These are phyloP conservation scores for Lucilia sericata DNA, from an alignment of 1,140 invertebrate species.

Conservation along the genomic window DNA sequence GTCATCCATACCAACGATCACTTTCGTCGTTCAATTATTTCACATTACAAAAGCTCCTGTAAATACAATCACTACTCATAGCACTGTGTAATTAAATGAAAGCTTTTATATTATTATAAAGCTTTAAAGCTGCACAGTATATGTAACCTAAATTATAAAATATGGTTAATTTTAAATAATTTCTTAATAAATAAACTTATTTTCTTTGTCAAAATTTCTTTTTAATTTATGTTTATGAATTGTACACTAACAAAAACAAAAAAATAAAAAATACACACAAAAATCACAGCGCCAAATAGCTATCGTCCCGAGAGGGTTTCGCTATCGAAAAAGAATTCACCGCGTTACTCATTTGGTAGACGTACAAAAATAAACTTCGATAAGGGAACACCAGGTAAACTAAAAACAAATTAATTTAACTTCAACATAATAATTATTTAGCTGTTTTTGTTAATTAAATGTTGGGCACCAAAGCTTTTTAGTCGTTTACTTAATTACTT, in stretches of 20 bases:
- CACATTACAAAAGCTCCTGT: constrained; percentile 2
- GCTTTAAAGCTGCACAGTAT: constrained; percentile 11
- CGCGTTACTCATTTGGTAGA: constrained; percentile 68
- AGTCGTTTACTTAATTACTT: neutral
- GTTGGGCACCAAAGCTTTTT: constrained; percentile 10
- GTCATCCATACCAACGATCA: constrained; percentile 6
- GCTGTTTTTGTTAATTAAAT: neutral
- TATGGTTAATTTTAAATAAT: neutral
- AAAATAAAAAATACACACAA: constrained; percentile 34
- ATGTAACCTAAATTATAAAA: neutral
- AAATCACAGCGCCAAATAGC: constrained; percentile 70
- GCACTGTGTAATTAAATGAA: neutral
- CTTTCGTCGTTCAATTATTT: neutral
- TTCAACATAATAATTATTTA: neutral
- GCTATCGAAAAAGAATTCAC: constrained; percentile 71
- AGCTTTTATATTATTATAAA: neutral
- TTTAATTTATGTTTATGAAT: neutral
- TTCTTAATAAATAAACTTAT: neutral
- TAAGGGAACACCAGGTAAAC: constrained; percentile 68
- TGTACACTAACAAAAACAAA: neutral
- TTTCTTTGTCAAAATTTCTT: neutral
- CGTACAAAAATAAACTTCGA: constrained; percentile 67
- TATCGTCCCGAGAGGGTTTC: constrained; percentile 74
- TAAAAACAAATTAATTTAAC: constrained; percentile 16
- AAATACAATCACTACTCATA: neutral